These are phyloP conservation scores for Meriones psammophilus DNA, from an alignment of 2,797 vertebrate genomes.

Conservation along the genomic window DNA sequence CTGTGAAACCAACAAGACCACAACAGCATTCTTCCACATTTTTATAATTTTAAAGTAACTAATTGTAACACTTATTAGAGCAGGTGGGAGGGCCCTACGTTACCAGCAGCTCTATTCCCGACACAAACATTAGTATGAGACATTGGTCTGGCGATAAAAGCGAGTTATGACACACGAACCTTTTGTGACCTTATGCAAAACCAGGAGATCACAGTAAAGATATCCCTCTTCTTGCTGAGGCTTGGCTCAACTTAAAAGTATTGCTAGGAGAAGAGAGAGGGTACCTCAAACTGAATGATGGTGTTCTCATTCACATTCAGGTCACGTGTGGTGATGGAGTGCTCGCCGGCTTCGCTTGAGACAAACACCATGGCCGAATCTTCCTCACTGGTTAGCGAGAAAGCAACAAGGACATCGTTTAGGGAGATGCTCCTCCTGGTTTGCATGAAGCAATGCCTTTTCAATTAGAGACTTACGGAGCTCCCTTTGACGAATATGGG, in stretches of 20 bases:
- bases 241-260: slow-evolving; percentile 43
- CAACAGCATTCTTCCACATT: slow-evolving; percentile 37
- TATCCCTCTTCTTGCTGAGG: background rate
- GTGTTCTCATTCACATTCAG: slow-evolving; percentile 98
- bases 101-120: slow-evolving; percentile 39
- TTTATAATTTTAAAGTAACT: slow-evolving; percentile 57
- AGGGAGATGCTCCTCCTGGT: slow-evolving; percentile 6
- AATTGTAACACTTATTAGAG: slow-evolving; percentile 35
- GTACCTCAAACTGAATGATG: slow-evolving; percentile 98
- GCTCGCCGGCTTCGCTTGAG: slow-evolving; percentile 97
- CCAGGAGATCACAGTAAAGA: slow-evolving; percentile 38
- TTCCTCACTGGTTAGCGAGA: slow-evolving; percentile 92
- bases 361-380: slow-evolving; percentile 98
- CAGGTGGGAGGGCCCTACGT: background rate
- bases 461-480: slow-evolving; percentile 91
- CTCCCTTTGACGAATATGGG: slow-evolving; percentile 95
- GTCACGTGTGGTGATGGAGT: slow-evolving; percentile 98
- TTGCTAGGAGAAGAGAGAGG: slow-evolving; percentile 51
- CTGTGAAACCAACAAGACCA: slow-evolving; percentile 26
- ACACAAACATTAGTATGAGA: background rate
- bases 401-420: slow-evolving; percentile 7
- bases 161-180: slow-evolving; percentile 49
- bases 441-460: background rate
- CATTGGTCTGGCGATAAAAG: slow-evolving; percentile 50
- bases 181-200: slow-evolving; percentile 57